A percentile compares a stretch with the other conserved stretches of the same genome.
These are phyloP conservation scores for Ctenochaetus hawaiiensis DNA, from an alignment of 2,797 vertebrate genomes.

Conservation along the genomic window DNA sequence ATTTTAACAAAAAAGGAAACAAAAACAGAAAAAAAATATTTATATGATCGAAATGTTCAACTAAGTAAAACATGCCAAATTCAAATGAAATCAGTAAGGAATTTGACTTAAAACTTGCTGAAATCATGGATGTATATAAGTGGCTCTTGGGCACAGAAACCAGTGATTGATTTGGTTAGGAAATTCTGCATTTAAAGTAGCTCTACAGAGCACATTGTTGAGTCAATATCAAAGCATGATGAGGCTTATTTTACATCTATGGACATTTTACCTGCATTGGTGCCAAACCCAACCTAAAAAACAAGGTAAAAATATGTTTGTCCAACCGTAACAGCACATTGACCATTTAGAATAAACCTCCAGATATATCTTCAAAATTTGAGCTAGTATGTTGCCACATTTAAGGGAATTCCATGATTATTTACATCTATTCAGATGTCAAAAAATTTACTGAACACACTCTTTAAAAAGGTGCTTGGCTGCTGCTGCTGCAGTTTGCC, in stretches of 20 bases:
- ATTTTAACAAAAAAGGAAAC: neutral
- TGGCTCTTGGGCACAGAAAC: neutral
- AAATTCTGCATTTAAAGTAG: neutral
- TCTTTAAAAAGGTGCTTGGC: conserved; percentile 15
- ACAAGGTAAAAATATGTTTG: neutral
- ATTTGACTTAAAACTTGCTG: neutral
- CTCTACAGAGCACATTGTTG: neutral
- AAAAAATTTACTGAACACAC: neutral
- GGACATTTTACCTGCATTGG: neutral
- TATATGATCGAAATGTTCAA: neutral
- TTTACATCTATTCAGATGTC: neutral
- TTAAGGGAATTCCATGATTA: neutral
- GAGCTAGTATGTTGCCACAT: neutral
- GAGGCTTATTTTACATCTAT: neutral
- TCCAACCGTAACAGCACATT: too few species aligned
- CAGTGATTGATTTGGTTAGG: neutral
- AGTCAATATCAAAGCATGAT: neutral
- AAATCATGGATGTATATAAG: neutral
- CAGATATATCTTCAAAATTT: neutral
- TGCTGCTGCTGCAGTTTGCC: conserved; percentile 30
- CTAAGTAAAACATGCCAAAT: neutral
- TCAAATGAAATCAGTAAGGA: too few species aligned
- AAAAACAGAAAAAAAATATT: neutral
- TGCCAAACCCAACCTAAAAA: neutral
- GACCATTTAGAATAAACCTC: neutral